phyloP scores from a whole-genome alignment of 2,888 invertebrate genomes.

The Macrophya annulata region DNA sequence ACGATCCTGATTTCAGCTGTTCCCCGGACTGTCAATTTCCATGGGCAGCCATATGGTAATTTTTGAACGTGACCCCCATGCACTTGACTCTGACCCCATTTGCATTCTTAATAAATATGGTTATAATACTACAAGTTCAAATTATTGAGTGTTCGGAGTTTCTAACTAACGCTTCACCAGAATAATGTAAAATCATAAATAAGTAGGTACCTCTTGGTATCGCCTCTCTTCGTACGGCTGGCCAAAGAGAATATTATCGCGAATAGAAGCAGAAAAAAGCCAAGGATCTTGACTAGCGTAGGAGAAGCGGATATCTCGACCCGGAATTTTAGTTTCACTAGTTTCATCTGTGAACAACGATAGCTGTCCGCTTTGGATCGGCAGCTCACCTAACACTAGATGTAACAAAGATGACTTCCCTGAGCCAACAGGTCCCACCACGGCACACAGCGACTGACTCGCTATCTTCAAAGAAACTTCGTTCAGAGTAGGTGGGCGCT shows the following conservation, averaged over 20 bases:
- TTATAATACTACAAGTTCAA: no score
- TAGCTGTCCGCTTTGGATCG: background rate
- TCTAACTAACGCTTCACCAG: no score
- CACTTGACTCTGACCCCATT: no score
- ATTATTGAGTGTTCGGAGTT: no score
- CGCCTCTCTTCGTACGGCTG: slow-evolving; percentile 84
- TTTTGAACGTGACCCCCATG: no score
- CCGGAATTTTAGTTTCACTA: background rate
- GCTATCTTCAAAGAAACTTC: slow-evolving; percentile 79
- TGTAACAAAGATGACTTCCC: slow-evolving; percentile 81
- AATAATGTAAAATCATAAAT: background rate
- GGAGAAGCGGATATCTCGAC: slow-evolving; percentile 69
- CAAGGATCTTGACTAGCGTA: slow-evolving; percentile 82
- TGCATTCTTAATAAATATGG: no score
- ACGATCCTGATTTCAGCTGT: no score
- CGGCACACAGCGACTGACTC: slow-evolving; percentile 80
- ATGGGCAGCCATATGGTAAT: no score
- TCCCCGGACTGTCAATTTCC: no score
- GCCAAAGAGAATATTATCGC: slow-evolving; percentile 95
- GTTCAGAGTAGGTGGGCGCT: slow-evolving; percentile 78
- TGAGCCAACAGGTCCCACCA: slow-evolving; percentile 86
- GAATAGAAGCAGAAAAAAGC: slow-evolving; percentile 82
- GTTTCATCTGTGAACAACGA: background rate
- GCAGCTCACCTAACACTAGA: slow-evolving; percentile 1
- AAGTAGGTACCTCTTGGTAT: slow-evolving; percentile 80